Conservation (phyloP, 2,888 invertebrate genomes). For the Prostheceraeus crozeri region DNA sequence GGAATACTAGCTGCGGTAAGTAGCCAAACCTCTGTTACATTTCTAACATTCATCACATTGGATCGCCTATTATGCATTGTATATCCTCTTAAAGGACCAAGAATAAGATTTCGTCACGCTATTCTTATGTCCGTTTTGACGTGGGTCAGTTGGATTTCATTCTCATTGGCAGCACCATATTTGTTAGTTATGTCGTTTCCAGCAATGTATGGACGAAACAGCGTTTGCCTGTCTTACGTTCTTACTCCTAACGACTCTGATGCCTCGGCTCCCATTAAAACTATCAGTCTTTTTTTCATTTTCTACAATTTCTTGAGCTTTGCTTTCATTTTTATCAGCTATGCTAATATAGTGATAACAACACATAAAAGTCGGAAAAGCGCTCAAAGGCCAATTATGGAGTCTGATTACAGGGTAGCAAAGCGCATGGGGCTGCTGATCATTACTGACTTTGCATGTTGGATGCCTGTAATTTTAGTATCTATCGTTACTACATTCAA, state of each 20-base stretch:
- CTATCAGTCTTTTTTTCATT: not conserved
- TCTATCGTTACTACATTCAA: constrained; percentile 16
- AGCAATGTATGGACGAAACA: constrained; percentile 1
- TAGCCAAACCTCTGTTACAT: constrained; percentile 57
- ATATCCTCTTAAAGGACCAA: constrained; percentile 49
- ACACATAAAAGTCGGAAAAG: constrained; percentile 27
- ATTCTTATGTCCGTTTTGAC: not conserved
- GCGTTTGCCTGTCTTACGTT: constrained; percentile 5
- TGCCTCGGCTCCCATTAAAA: too few species aligned
- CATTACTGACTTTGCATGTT: constrained; percentile 60
- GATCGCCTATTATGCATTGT: constrained; percentile 56
- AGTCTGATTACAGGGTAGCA: constrained; percentile 58
- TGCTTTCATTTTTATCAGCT: constrained; percentile 26
- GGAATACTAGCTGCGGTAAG: constrained; percentile 57
- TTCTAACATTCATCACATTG: constrained; percentile 56
- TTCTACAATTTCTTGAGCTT: constrained; percentile 30
- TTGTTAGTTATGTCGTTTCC: not conserved
- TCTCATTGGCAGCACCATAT: not conserved
- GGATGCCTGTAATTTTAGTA: constrained; percentile 60
- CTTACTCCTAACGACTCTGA: not conserved
- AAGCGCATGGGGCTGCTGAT: constrained; percentile 60
- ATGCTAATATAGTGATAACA: constrained; percentile 27
- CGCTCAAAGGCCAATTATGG: constrained; percentile 24
- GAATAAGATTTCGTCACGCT: not conserved
- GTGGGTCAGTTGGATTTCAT: not conserved